Evolutionary conservation across 2,797 vertebrate species (phyloP), one percentile per base, ranked within the genome.

Genomic region (Remorina albescens): DNA sequence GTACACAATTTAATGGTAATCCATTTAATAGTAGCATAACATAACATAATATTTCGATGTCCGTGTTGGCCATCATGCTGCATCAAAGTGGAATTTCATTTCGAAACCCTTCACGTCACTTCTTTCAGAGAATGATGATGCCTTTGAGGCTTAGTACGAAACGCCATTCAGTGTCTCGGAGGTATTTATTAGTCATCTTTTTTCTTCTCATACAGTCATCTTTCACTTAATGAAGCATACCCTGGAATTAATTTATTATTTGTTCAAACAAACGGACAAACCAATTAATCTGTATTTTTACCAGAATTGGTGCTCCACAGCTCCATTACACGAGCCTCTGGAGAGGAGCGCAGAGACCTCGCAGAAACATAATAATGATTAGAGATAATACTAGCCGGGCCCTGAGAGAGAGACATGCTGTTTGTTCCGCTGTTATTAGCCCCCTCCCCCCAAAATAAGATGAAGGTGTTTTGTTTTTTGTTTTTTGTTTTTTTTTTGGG

Each of bases 181-280:
- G 51, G 34, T 58, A 56, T 71, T 74, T 25, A 60, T 56, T 60
- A 39, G 28, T 60, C 13, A 64, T 60, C 41, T 50, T 23, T 60
- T 65, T 26, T 63, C 74, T 67, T 65, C 34, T 70, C 34, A 13
- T 71, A 60, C 36, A 23, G 56, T 46, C 47, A 34, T 66, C 8
- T 54, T 76, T 76, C 51, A 78, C 76, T 82, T 85, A 80, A 90
- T 90, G 86, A 74, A 72, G 49, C 18, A 51, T 68, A 62, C 64
- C 41, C 39, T 16, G 32, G 84, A 89, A 79, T 77, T 63, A 88
- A 92, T 88, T 74, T 78, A 93, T 90, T 81, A 88, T 86, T 88
- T 89, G 71, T 86, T 80, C 49, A 34, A 84, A 85, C 71, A 81
- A 81, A 82, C 71, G 88, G 86, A 90, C 68, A 65, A 76, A 83